phyloP scores from a whole-genome alignment of 2,888 invertebrate genomes.

The Habroteleia sp. region DNA sequence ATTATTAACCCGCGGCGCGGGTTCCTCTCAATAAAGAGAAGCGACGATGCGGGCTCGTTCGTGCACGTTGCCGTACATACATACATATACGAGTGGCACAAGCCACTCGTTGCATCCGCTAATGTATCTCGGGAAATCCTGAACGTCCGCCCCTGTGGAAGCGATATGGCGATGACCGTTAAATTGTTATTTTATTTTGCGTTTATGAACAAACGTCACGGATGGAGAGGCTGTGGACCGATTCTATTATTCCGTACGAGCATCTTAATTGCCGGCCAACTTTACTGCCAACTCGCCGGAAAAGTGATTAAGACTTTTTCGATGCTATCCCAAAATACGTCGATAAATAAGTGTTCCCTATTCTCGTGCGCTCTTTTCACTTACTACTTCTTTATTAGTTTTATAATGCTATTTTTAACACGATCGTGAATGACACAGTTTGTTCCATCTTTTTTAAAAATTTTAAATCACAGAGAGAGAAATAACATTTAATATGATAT shows the following conservation, averaged over 20 bases:
- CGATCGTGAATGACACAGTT: too few relatives aligned
- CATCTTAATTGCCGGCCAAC: background rate
- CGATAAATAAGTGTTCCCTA: too few relatives aligned
- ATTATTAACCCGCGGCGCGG: conserved; percentile 73
- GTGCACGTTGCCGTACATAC: conserved; percentile 28
- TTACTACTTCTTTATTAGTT: too few relatives aligned
- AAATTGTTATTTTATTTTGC: conserved; percentile 31
- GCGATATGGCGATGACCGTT: conserved; percentile 18
- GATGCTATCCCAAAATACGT: too few relatives aligned
- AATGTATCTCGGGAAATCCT: conserved; percentile 40
- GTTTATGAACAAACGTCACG: conserved; percentile 33
- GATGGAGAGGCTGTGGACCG: conserved; percentile 2
- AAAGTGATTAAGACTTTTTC: conserved; percentile 2
- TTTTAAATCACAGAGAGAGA: too few relatives aligned
- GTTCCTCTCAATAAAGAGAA: conserved; percentile 70
- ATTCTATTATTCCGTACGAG: conserved; percentile 1
- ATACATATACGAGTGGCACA: conserved; percentile 34
- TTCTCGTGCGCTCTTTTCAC: too few relatives aligned
- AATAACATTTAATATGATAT: too few relatives aligned
- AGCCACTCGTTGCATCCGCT: conserved; percentile 44
- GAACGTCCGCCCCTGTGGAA: conserved; percentile 24
- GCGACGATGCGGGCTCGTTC: conserved; percentile 61
- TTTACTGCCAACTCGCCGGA: background rate
- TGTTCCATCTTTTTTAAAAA: too few relatives aligned
- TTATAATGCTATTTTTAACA: too few relatives aligned